Evolutionary conservation across 2,888 invertebrate species (phyloP).

Genomic region (Icerya purchasi): DNA sequence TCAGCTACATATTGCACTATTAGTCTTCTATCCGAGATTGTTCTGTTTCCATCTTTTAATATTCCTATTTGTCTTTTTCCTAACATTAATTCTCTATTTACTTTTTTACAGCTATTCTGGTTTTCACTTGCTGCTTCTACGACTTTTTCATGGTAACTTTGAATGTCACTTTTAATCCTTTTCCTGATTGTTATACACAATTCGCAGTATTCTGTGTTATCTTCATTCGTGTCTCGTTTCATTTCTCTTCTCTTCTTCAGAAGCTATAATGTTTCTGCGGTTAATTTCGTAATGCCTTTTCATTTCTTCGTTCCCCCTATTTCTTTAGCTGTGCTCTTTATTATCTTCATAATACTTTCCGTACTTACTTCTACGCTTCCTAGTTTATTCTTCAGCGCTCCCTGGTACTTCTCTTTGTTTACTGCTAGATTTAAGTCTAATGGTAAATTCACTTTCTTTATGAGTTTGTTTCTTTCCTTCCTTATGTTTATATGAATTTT

Average conservation of each 20-base stretch:
- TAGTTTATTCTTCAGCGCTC: neutral
- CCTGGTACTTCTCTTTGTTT: neutral
- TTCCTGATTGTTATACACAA: neutral
- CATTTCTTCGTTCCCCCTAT: neutral
- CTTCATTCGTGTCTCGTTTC: neutral
- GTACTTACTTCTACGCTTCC: neutral
- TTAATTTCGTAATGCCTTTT: neutral
- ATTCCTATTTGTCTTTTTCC: neutral
- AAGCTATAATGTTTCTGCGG: neutral
- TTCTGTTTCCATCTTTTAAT: neutral
- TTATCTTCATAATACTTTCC: neutral
- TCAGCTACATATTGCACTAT: neutral
- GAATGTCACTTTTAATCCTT: neutral
- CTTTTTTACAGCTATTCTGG: neutral
- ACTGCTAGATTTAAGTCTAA: neutral
- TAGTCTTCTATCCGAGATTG: neutral
- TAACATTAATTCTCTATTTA: neutral
- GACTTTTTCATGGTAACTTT: neutral
- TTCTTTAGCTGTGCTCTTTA: neutral
- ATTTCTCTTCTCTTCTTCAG: neutral
- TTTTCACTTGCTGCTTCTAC: neutral
- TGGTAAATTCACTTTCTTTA: neutral
- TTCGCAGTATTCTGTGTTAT: neutral
- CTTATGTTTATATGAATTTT: neutral
- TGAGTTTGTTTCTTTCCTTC: neutral